phyloP scores from a whole-genome alignment of 2,113 vertebrate species.

The Chrysemys picta region DNA sequence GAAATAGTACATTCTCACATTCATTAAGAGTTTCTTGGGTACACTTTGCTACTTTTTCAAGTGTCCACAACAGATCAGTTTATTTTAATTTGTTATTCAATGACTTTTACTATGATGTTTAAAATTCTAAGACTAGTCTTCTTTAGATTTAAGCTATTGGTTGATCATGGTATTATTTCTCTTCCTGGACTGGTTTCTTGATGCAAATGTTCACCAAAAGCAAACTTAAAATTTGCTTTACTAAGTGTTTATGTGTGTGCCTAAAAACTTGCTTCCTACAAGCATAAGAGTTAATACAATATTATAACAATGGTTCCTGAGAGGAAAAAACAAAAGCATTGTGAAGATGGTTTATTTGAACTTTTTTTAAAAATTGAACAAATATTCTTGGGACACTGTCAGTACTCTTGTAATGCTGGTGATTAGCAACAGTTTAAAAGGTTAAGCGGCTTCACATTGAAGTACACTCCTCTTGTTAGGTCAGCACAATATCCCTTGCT shows the following conservation, averaged over 20 bases:
- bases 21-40: constrained; percentile 1
- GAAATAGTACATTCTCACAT: neutral
- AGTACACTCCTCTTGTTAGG: neutral
- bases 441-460: neutral
- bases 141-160: constrained; percentile 32
- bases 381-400: neutral
- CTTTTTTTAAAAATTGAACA: neutral
- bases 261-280: constrained; percentile 44
- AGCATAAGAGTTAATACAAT: neutral
- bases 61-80: constrained; percentile 32
- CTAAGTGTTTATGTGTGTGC: constrained; percentile 45
- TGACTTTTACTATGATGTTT: constrained; percentile 59
- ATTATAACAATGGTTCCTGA: neutral
- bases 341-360: neutral
- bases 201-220: constrained; percentile 45
- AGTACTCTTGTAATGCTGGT: neutral
- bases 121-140: constrained; percentile 31
- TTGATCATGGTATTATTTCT: constrained; percentile 32
- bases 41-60: constrained; percentile 17
- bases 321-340: neutral
- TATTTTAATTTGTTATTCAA: constrained; percentile 31
- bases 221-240: constrained; percentile 64
- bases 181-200: constrained; percentile 38
- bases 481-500: neutral
- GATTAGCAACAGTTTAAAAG: neutral